Conservation (phyloP, 2,888 invertebrate genomes). For the Drosophila eohydei region DNA sequence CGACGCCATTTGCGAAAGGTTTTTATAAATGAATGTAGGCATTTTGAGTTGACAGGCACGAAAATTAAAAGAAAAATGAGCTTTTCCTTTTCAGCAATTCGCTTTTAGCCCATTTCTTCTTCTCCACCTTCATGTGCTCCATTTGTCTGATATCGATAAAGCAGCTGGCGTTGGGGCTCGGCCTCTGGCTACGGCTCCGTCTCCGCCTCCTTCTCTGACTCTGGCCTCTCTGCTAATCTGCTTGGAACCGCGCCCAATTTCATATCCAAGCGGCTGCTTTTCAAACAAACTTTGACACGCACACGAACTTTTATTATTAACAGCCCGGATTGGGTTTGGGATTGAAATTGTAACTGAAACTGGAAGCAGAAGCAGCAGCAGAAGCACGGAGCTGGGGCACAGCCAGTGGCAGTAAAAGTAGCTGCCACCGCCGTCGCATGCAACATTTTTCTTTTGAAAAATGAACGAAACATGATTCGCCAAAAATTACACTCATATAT, state of each 20-base stretch:
- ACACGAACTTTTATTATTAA: constrained; percentile 81
- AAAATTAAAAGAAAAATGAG: constrained; percentile 82
- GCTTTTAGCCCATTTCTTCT: constrained; percentile 32
- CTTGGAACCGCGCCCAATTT: constrained; percentile 71
- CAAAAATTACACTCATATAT: constrained; percentile 60
- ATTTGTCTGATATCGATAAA: constrained; percentile 65
- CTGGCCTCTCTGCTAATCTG: constrained; percentile 62
- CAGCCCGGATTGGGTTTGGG: constrained; percentile 29
- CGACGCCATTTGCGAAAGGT: constrained; percentile 57
- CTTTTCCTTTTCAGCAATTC: constrained; percentile 57
- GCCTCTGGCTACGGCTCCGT: not conserved
- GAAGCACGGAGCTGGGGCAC: constrained; percentile 37
- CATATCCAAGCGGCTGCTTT: constrained; percentile 72
- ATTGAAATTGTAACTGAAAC: constrained; percentile 36
- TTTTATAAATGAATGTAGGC: constrained; percentile 77
- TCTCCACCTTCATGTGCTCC: constrained; percentile 44
- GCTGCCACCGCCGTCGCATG: constrained; percentile 72
- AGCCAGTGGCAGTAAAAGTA: constrained; percentile 75
- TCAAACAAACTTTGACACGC: constrained; percentile 82
- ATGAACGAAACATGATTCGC: constrained; percentile 82
- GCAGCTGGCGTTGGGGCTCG: constrained; percentile 19
- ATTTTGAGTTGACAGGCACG: constrained; percentile 82
- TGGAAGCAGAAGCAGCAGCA: constrained; percentile 16
- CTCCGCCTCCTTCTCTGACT: not conserved
- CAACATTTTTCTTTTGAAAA: constrained; percentile 82